Percentiles rank a stretch among this genome's conserved stretches.
phyloP scores from a whole-genome alignment of 30 jellyfish, hydroid and myxozoan genomes.

The Hydra vulgaris region DNA sequence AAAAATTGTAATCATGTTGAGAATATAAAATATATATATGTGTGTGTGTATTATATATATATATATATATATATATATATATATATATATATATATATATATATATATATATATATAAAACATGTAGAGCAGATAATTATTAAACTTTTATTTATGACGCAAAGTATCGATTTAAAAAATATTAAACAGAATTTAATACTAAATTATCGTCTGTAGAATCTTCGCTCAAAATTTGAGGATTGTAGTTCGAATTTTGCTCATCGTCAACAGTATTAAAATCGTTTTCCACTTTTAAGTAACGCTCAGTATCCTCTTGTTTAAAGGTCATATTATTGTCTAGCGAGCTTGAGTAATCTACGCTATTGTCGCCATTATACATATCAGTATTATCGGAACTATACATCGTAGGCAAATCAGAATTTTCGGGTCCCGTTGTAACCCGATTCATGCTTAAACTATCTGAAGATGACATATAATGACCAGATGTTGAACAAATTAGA shows the following conservation, averaged over 20 bases:
- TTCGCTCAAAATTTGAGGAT: background rate
- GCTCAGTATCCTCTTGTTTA: conserved; percentile 18
- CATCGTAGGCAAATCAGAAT: conserved; percentile 12
- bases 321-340: conserved; percentile 23
- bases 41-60: no score
- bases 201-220: background rate
- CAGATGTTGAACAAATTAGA: background rate
- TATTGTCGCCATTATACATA: background rate
- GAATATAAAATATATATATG: no score
- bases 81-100: no score
- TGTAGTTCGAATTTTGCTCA: background rate
- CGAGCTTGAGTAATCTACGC: conserved; percentile 20
- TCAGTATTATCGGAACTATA: conserved; percentile 10
- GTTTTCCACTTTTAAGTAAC: background rate
- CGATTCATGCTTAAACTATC: background rate
- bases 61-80: no score
- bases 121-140: no score
- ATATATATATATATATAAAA: no score
- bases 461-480: conserved; percentile 27
- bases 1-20: no score
- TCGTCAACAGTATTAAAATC: background rate
- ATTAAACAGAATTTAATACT: background rate
- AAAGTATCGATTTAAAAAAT: no score
- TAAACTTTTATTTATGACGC: background rate
- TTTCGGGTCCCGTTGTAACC: conserved; percentile 13